phyloP scores from a whole-genome alignment of 2,888 invertebrate genomes.

The Apamea sordens region DNA sequence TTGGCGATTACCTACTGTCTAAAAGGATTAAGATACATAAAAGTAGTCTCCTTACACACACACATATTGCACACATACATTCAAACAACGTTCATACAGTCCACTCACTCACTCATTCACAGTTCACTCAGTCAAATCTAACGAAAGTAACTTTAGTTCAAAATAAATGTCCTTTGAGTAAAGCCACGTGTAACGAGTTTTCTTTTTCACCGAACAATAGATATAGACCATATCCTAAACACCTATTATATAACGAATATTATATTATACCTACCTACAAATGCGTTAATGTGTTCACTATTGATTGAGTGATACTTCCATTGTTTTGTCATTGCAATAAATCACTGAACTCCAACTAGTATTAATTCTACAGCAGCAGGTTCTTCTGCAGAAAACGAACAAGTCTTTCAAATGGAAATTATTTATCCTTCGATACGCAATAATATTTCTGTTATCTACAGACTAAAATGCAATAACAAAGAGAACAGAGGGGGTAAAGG shows the following conservation, averaged over 20 bases:
- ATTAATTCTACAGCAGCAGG: background rate
- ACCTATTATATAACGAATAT: background rate
- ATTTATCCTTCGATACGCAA: background rate
- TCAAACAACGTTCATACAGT: no score
- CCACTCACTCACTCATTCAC: no score
- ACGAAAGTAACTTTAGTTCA: no score
- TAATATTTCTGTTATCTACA: background rate
- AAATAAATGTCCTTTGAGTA: no score
- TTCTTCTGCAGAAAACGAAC: background rate
- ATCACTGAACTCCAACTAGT: background rate
- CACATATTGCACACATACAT: no score
- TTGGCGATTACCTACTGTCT: background rate
- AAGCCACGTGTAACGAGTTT: no score
- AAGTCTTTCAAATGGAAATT: background rate
- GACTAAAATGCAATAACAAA: conserved; percentile 16
- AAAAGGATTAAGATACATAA: no score
- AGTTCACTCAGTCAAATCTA: no score
- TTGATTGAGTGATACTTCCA: background rate
- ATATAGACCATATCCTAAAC: no score
- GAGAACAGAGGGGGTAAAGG: background rate
- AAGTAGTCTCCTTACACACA: no score
- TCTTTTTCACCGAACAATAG: no score
- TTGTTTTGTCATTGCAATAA: background rate
- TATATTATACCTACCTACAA: background rate
- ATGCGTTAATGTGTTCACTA: background rate